A percentile compares a stretch with the other conserved stretches of the same genome.
phyloP scores from a whole-genome alignment of 2,888 invertebrate species.

The Leucophenga maculata region DNA sequence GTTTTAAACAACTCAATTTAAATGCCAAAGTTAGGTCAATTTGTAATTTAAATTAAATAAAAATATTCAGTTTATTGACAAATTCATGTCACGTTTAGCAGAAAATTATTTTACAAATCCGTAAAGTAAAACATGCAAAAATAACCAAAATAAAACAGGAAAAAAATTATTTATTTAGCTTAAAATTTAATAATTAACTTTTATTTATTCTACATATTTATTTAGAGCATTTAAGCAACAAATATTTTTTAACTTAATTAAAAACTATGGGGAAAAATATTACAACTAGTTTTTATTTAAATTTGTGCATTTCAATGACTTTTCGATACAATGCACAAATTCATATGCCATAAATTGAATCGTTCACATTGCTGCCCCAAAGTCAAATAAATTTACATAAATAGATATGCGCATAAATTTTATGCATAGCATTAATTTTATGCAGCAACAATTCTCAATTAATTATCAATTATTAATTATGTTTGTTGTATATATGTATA shows the following conservation, averaged over 20 bases:
- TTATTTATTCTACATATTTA: too few relatives aligned
- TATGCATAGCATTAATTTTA: neutral
- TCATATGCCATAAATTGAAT: too few relatives aligned
- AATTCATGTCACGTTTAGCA: neutral
- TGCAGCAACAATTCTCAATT: slow-evolving; percentile 32
- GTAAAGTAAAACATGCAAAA: neutral
- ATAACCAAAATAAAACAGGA: neutral
- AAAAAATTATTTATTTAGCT: neutral
- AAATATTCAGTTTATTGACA: neutral
- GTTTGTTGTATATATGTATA: neutral
- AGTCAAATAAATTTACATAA: too few relatives aligned
- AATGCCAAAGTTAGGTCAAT: too few relatives aligned
- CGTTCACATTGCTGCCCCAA: too few relatives aligned
- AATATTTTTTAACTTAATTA: slow-evolving; percentile 11
- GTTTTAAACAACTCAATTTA: too few relatives aligned
- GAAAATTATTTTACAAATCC: neutral
- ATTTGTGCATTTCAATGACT: too few relatives aligned
- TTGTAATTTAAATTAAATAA: too few relatives aligned
- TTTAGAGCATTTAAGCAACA: too few relatives aligned
- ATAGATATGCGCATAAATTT: neutral
- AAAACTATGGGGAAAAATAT: neutral
- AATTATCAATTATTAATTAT: slow-evolving; percentile 40
- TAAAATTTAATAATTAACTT: too few relatives aligned
- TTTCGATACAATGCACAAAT: neutral
- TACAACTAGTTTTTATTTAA: neutral